phyloP scores from a whole-genome alignment of 2,888 invertebrate species.

The Caenorhabditis virilis region DNA sequence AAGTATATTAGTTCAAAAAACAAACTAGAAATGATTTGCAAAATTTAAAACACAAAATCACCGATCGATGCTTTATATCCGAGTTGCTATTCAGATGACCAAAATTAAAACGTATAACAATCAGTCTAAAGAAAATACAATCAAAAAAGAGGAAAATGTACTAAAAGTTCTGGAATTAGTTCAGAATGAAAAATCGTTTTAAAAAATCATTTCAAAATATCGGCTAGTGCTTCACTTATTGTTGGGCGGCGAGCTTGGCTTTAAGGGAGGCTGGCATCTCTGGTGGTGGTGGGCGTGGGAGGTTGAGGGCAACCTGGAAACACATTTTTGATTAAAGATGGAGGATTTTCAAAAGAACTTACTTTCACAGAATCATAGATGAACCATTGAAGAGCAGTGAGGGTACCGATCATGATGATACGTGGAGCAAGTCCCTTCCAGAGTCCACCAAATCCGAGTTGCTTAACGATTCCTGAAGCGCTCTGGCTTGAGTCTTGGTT shows the following conservation, averaged over 20 bases:
- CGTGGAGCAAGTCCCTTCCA: constrained; percentile 85
- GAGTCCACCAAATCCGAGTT: constrained; percentile 78
- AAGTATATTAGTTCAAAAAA: neutral
- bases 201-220: neutral
- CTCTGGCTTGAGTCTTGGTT: constrained; percentile 86
- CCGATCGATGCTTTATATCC: neutral
- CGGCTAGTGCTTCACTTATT: neutral
- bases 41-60: no score
- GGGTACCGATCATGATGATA: constrained; percentile 89
- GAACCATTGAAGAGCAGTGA: constrained; percentile 91
- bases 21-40: neutral
- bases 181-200: no score
- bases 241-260: constrained; percentile 74
- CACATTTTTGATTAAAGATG: constrained; percentile 10
- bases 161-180: no score
- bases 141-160: neutral
- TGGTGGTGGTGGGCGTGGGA: constrained; percentile 94
- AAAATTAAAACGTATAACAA: constrained; percentile 2
- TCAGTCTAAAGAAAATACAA: neutral
- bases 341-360: constrained; percentile 1
- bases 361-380: constrained; percentile 86
- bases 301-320: constrained; percentile 71
- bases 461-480: constrained; percentile 78
- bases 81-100: neutral
- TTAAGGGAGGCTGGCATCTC: constrained; percentile 91